phyloP scores from a whole-genome alignment of 53 echinoderm and acorn worm species.

The Holothuria scabra region DNA sequence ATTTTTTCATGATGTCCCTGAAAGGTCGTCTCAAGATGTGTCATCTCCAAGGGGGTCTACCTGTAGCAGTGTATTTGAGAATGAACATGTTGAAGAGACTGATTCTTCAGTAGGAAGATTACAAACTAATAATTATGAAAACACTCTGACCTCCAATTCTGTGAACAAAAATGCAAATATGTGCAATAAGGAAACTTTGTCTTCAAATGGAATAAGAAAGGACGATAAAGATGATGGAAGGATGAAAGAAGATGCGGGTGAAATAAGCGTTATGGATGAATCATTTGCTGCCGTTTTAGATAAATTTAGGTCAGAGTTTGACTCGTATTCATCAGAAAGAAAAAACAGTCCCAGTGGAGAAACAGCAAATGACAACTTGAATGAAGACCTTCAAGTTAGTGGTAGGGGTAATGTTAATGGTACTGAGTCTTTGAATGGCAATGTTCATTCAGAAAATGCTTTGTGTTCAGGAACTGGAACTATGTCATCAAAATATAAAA shows the following conservation, averaged over 20 bases:
- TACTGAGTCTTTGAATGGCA: neutral
- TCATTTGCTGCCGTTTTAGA: constrained; percentile 1
- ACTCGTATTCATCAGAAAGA: neutral
- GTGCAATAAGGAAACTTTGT: neutral
- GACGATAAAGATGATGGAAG: constrained; percentile 9
- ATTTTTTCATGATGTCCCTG: constrained; percentile 67
- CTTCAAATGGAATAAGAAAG: neutral
- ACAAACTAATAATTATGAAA: neutral
- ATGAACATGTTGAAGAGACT: neutral
- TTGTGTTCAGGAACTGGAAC: too few relatives aligned
- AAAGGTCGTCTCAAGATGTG: neutral
- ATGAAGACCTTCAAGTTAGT: too few relatives aligned
- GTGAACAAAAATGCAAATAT: neutral
- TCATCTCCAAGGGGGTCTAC: neutral
- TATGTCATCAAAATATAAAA: too few relatives aligned
- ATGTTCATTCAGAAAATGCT: neutral
- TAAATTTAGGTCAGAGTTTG: constrained; percentile 16
- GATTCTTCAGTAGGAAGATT: neutral
- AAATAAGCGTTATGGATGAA: neutral
- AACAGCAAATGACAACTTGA: neutral
- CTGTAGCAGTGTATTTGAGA: too few relatives aligned
- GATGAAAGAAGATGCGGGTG: neutral
- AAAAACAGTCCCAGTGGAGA: neutral
- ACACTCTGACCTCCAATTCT: neutral
- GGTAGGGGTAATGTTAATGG: neutral